Evolutionary conservation across 2,113 vertebrate species (phyloP), one percentile per base, ranked within the genome.

Genomic region (Eolophus roseicapilla): DNA sequence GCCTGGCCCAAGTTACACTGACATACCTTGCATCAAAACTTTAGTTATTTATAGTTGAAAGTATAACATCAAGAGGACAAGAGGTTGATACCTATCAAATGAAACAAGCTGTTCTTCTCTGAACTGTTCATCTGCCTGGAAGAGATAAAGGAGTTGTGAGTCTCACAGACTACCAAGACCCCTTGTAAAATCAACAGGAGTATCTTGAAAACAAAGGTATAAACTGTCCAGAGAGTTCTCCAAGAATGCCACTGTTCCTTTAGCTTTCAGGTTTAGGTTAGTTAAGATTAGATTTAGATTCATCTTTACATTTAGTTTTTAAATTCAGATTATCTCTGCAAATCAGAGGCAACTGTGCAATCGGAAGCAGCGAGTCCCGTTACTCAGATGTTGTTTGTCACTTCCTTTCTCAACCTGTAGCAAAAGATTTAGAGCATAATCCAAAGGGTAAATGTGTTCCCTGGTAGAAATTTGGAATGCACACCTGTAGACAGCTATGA

Each of bases 21-120:
- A 82, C 16, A 3, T 19, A 75, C 15, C 31, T 64, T 33, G 33
- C 35, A 59, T 37, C 86, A 73, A 71, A 82, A 10, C 67, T 81
- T 86, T 1, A 86, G n/a, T 53, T 53, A 28, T 3, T n/a, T 11
- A 18, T 10, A 86, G 57, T 24, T 52, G 82, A 39, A 73, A 41
- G 11, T 13, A 33, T 9, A 70, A 70, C 12, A 17, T 28, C 19
- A 44, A 57, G 64, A 82, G 20, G 20, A 74, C 9, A 85, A 93
- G 63, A 53, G 96, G 37, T 55, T 59, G 77, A 97, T 98, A 99
- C 99, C 99, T 99, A 88, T 99, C 99, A 97, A 99, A 99, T 25
- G 99, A 99, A 82, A 99, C 99, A 33, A 99, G 98, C 95, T 99
- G 99, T 28, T 99, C 99, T 90, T 99, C 99, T 89, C 98, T 98